Evolutionary conservation across 2,113 vertebrate genomes (phyloP).

Genomic region (Okapia johnstoni): DNA sequence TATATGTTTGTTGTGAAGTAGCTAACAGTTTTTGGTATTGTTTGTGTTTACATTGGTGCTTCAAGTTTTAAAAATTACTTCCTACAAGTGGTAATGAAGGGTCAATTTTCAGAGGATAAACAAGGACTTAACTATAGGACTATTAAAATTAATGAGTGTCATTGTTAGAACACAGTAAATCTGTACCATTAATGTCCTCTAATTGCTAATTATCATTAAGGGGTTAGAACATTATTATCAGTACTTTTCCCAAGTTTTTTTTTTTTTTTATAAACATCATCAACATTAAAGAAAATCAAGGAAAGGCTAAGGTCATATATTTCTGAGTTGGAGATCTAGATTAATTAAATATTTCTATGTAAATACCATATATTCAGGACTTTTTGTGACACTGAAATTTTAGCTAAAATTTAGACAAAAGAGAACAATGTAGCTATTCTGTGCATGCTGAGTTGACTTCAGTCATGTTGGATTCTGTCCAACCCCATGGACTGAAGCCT

Average conservation of each 20-base stretch:
- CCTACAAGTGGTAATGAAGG: conserved; percentile 49
- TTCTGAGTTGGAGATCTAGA: background rate
- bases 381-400: background rate
- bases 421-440: background rate
- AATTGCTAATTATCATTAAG: conserved; percentile 57
- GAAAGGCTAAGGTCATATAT: background rate
- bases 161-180: conserved; percentile 44
- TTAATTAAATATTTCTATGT: conserved; percentile 9
- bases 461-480: background rate
- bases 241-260: conserved; percentile 47
- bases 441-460: background rate
- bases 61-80: conserved; percentile 50
- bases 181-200: conserved; percentile 40
- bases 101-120: conserved; percentile 37
- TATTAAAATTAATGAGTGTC: conserved; percentile 56
- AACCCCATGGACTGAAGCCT: background rate
- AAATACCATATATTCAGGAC: background rate
- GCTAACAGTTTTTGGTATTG: background rate
- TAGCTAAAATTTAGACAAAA: background rate
- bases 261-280: conserved; percentile 38
- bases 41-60: conserved; percentile 21
- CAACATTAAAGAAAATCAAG: conserved; percentile 28
- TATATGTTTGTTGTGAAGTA: background rate
- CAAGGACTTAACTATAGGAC: background rate
- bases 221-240: conserved; percentile 47